Conservation (phyloP, 92 coral and sea anemone genomes). For the Bergia sp. region DNA sequence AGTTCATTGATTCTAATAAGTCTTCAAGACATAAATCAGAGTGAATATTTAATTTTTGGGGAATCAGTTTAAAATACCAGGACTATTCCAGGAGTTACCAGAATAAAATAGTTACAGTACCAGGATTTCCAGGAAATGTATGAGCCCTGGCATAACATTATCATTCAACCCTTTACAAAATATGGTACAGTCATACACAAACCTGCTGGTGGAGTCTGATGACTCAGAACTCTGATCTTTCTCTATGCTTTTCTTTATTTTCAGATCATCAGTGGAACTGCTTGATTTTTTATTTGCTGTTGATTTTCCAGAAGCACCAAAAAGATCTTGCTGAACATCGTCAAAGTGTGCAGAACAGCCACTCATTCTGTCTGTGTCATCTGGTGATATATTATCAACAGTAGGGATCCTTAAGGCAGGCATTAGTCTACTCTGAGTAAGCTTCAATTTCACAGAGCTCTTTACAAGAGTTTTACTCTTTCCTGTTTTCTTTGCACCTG, state of each 20-base stretch:
- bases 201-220: not conserved
- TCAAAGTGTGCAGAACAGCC: conserved; percentile 22
- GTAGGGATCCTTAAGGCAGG: conserved; percentile 59
- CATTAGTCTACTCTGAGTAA: conserved; percentile 63
- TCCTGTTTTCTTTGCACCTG: conserved; percentile 6
- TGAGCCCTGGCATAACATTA: too few species aligned
- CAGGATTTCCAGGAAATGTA: too few species aligned
- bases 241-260: not conserved
- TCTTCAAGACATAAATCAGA: too few species aligned
- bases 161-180: too few species aligned
- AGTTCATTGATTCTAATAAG: too few species aligned
- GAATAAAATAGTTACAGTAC: too few species aligned
- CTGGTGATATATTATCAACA: not conserved
- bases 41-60: too few species aligned
- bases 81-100: too few species aligned
- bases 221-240: conserved; percentile 19
- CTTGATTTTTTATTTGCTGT: not conserved
- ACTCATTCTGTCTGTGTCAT: conserved; percentile 20
- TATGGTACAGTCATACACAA: not conserved
- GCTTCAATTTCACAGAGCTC: conserved; percentile 76
- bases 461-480: conserved; percentile 60
- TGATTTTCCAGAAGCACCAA: conserved; percentile 3
- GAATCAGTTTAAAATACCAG: too few species aligned
- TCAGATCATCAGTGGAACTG: conserved; percentile 23
- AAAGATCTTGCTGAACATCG: conserved; percentile 27